Evolutionary conservation across 2,113 vertebrate genomes (phyloP), one percentile per base, ranked within the genome.

Genomic region (Lonchura striata): DNA sequence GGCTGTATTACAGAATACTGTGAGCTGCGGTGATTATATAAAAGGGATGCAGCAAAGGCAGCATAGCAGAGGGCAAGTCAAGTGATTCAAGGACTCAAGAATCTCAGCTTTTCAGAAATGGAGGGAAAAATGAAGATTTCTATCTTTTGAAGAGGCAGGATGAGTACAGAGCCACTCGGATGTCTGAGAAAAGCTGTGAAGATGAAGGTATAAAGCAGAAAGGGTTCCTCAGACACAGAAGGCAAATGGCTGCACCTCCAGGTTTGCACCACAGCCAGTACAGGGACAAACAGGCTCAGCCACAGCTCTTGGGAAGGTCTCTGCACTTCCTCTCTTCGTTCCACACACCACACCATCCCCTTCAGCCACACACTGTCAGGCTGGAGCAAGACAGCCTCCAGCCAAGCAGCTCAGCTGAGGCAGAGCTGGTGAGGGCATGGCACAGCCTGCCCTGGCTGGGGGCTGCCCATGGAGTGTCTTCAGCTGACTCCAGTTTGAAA

Each of bases 31-130:
- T 82, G 88, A 93, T 96, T 90, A 96, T 75, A 95, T 93, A 79
- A 96, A 96, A 96, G 90, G 53, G 70, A 96, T 94, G 86, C 80
- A 88, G 92, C 57, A 83, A 95, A 93, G 86, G 92, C 85, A 84
- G 88, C 82, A 60, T 83, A 88, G 93, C 82, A 93, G 82, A 97
- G 90, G 82, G 71, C 82, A 93, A 97, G 80, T 56, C 86, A 95
- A 96, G 93, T 42, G 53, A 95, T 96, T 86, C 90, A 93, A 93
- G 88, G 92, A 94, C 80, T 94, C 82, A 33, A 71, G 96, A 90
- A 96, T 71, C 80, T 82, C 57, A 90, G 71, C 89, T 86, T 78
- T 78, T 96, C 86, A 95, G 60, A 96, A 95, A 88, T 44, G 41
- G 80, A 93, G 50, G 60, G 25, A 95, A 60, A 94, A 95, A 95